phyloP scores from a whole-genome alignment of 2,888 invertebrate species.

The Cheilosia vulpina region DNA sequence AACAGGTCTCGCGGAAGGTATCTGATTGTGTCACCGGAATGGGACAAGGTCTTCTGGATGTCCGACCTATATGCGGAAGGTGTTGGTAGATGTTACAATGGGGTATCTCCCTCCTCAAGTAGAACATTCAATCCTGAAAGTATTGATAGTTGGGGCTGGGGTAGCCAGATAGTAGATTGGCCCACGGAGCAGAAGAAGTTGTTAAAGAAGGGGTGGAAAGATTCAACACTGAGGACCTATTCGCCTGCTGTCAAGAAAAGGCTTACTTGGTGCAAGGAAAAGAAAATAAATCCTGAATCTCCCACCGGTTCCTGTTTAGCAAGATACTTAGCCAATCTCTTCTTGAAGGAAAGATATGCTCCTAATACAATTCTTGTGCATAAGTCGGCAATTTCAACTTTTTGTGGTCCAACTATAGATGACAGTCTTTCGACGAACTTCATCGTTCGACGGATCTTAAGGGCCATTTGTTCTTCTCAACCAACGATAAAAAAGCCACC shows the following conservation, averaged over 20 bases:
- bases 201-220: conserved; percentile 28
- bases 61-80: background rate
- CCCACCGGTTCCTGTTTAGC: conserved; percentile 12
- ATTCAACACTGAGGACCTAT: conserved; percentile 31
- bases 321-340: conserved; percentile 29
- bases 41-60: conserved; percentile 41
- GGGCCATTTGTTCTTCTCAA: background rate
- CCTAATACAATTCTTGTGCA: conserved; percentile 37
- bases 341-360: conserved; percentile 10
- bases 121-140: conserved; percentile 36
- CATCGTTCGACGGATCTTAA: background rate
- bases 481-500: conserved; percentile 8
- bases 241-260: conserved; percentile 33
- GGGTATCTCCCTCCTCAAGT: conserved; percentile 13
- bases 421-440: conserved; percentile 1
- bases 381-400: conserved; percentile 35
- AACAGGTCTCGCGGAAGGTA: conserved; percentile 33
- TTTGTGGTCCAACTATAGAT: conserved; percentile 14
- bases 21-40: conserved; percentile 26
- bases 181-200: conserved; percentile 1
- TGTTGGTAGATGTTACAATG: conserved; percentile 12
- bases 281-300: conserved; percentile 4
- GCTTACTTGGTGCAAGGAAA: conserved; percentile 25
- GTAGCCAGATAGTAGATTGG: too few species aligned
- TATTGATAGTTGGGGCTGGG: conserved; percentile 34